A percentile compares a stretch with the other conserved stretches of the same genome.
Evolutionary conservation across 2,797 vertebrate genomes (phyloP).

Genomic region (Alcedo quadribrachys): DNA sequence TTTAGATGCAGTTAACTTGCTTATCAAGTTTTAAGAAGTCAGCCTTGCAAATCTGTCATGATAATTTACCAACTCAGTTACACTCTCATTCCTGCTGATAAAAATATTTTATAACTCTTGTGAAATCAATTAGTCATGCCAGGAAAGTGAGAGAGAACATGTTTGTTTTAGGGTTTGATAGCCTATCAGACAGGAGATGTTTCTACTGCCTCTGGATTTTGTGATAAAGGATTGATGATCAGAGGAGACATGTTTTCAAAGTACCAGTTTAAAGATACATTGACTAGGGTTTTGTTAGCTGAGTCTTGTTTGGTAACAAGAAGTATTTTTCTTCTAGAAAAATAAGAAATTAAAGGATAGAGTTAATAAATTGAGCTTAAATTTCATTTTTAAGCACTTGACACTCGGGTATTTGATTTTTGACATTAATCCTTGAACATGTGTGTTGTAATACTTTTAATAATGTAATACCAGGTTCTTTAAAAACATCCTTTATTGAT

Average conservation of each 20-base stretch:
- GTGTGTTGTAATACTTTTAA: not conserved
- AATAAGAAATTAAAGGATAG: not conserved
- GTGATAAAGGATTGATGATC: not conserved
- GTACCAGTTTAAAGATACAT: not conserved
- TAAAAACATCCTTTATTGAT: not conserved
- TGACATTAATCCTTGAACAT: not conserved
- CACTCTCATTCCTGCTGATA: not conserved
- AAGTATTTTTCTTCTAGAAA: not conserved
- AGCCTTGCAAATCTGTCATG: conserved; percentile 1
- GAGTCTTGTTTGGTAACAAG: not conserved
- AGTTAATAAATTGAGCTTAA: not conserved
- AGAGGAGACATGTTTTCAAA: not conserved
- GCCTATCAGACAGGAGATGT: not conserved
- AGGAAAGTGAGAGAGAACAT: not conserved
- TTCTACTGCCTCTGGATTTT: not conserved
- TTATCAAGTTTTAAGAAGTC: conserved; percentile 25
- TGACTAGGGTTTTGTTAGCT: not conserved
- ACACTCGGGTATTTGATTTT: not conserved
- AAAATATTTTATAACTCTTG: not conserved
- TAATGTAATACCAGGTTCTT: not conserved
- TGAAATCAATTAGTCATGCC: not conserved
- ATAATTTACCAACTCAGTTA: not conserved
- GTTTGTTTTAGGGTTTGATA: not conserved
- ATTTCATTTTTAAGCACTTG: not conserved
- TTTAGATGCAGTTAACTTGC: conserved; percentile 25